These are phyloP conservation scores for Mus spretus DNA, from an alignment of 2,797 vertebrate genomes.

Conservation along the genomic window DNA sequence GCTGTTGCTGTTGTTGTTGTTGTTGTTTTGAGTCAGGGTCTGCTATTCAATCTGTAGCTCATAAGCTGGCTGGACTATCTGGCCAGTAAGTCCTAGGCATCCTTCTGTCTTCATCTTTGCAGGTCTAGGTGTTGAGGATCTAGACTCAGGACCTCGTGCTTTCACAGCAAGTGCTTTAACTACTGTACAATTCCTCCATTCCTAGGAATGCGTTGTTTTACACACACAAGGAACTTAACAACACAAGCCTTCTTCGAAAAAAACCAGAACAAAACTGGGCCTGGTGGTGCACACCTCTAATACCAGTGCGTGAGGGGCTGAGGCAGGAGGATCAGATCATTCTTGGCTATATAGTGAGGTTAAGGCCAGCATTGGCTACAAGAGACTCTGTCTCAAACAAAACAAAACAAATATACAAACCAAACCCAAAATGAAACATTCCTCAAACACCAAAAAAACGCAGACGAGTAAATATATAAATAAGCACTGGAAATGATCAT, in stretches of 20 bases:
- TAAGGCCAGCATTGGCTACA: background rate
- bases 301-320: background rate
- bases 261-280: background rate
- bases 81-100: background rate
- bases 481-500: slow-evolving; percentile 32
- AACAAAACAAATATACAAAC: background rate
- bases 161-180: background rate
- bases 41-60: background rate
- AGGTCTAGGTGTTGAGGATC: background rate
- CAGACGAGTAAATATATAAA: background rate
- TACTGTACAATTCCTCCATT: background rate
- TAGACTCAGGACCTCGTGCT: background rate
- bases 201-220: background rate
- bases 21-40: background rate
- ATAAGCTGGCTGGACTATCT: background rate
- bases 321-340: background rate
- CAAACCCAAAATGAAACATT: background rate
- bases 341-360: background rate
- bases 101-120: background rate
- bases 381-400: background rate
- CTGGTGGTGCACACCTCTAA: background rate
- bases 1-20: too few species aligned
- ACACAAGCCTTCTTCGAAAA: background rate
- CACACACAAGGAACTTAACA: background rate
- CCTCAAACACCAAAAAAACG: background rate